Percentiles rank a stretch among this genome's conserved stretches.
These are phyloP conservation scores for Uromys caudimaculatus DNA, from an alignment of 2,797 vertebrate species.

Conservation along the genomic window DNA sequence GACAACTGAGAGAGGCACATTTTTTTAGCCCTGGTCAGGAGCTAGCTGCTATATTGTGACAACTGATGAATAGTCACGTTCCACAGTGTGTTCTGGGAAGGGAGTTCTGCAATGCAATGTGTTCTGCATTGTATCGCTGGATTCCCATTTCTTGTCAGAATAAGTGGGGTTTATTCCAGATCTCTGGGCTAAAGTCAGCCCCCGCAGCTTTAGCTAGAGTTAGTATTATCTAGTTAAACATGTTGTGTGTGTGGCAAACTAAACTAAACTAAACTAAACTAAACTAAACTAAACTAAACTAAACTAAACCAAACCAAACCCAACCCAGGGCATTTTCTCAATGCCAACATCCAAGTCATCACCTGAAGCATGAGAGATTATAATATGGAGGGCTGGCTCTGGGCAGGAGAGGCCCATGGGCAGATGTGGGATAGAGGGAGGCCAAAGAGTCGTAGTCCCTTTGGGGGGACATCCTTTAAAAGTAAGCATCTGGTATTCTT, in stretches of 20 bases:
- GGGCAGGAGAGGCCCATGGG: neutral
- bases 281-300: too few relatives aligned
- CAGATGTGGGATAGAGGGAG: too few relatives aligned
- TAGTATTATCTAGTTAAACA: neutral
- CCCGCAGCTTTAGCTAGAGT: neutral
- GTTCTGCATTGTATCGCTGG: neutral
- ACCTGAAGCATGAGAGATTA: neutral
- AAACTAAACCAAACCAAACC: neutral
- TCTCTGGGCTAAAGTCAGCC: neutral
- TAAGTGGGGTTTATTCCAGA: neutral
- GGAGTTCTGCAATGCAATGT: too few relatives aligned
- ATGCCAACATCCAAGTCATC: rapidly evolving
- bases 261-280: too few relatives aligned
- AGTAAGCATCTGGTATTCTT: neutral
- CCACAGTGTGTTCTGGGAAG: neutral
- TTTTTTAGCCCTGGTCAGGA: neutral
- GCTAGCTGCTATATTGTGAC: too few relatives aligned
- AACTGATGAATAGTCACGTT: neutral
- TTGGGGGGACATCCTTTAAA: neutral
- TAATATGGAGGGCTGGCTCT: neutral
- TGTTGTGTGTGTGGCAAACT: neutral
- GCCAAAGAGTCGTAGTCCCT: neutral
- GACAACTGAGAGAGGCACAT: neutral
- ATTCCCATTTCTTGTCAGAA: neutral
- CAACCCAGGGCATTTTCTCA: neutral